Evolutionary conservation across 37 sponge, comb jelly and placozoan species (phyloP).

Genomic region (Petrosia ficiformis): DNA sequence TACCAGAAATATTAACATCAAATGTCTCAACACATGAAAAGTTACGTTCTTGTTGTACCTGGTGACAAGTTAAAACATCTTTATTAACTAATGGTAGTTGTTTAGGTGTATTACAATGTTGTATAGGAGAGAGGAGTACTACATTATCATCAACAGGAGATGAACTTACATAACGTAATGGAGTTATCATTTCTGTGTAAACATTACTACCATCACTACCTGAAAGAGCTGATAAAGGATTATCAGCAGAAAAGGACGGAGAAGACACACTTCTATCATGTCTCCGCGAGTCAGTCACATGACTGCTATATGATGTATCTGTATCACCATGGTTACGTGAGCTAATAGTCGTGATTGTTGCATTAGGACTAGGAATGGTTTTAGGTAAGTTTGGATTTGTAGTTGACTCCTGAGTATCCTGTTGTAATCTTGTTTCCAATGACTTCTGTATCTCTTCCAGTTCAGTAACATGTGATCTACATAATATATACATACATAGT

Average conservation of each 20-base stretch:
- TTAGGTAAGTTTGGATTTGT: not conserved
- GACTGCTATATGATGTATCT: too few species aligned
- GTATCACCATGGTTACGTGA: too few species aligned
- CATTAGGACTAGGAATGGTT: not conserved
- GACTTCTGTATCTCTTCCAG: constrained; percentile 41
- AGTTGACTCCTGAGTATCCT: too few species aligned
- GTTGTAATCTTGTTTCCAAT: constrained; percentile 12
- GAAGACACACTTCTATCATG: not conserved
- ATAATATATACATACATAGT: too few species aligned
- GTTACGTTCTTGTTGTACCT: too few species aligned
- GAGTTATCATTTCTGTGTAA: not conserved
- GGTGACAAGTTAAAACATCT: too few species aligned
- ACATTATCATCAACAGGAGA: not conserved
- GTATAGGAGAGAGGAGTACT: constrained; percentile 1
- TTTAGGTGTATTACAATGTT: not conserved
- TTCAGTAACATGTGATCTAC: constrained; percentile 33
- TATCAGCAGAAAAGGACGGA: not conserved
- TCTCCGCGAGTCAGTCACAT: not conserved
- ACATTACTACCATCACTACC: not conserved
- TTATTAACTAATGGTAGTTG: not conserved
- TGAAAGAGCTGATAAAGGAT: not conserved
- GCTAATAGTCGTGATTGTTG: not conserved
- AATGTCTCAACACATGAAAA: too few species aligned
- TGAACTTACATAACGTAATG: not conserved
- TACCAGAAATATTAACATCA: too few species aligned